A percentile compares a stretch with the other conserved stretches of the same genome.
phyloP scores from a whole-genome alignment of 2,797 vertebrate species.

The Paedocypris micromegethes region DNA sequence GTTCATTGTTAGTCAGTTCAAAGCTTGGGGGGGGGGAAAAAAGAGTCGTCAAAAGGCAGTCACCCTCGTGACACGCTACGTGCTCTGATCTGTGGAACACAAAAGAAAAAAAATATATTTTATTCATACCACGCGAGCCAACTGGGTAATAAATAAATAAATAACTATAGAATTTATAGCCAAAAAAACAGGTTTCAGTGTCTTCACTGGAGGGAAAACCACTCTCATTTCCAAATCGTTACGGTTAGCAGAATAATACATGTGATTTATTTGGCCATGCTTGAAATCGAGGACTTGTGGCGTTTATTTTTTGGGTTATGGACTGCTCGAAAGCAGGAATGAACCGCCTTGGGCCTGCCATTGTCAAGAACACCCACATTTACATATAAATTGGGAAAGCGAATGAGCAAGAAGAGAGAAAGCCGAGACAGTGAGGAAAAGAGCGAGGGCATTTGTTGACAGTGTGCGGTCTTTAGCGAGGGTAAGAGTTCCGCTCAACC shows the following conservation, averaged over 20 bases:
- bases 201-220: constrained; percentile 43
- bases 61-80: too few relatives aligned
- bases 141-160: too few relatives aligned
- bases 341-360: constrained; percentile 57
- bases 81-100: too few relatives aligned
- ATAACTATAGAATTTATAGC: background rate
- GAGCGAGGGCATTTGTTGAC: constrained; percentile 44
- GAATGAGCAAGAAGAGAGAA: constrained; percentile 50
- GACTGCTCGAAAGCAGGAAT: constrained; percentile 58
- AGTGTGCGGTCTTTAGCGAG: constrained; percentile 56
- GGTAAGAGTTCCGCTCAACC: constrained; percentile 53
- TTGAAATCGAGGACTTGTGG: constrained; percentile 49
- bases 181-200: constrained; percentile 24
- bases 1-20: too few relatives aligned
- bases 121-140: too few relatives aligned
- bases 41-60: too few relatives aligned
- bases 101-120: too few relatives aligned
- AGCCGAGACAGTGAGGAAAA: constrained; percentile 12
- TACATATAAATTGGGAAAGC: constrained; percentile 75
- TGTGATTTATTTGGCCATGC: constrained; percentile 56
- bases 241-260: constrained; percentile 54
- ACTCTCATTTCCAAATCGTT: constrained; percentile 50
- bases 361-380: constrained; percentile 69
- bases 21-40: too few relatives aligned
- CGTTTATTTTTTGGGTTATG: constrained; percentile 61